Percentiles rank a stretch among this genome's conserved stretches.
Evolutionary conservation across 53 echinoderm and acorn worm species (phyloP).

Genomic region (Zoroaster sp.): DNA sequence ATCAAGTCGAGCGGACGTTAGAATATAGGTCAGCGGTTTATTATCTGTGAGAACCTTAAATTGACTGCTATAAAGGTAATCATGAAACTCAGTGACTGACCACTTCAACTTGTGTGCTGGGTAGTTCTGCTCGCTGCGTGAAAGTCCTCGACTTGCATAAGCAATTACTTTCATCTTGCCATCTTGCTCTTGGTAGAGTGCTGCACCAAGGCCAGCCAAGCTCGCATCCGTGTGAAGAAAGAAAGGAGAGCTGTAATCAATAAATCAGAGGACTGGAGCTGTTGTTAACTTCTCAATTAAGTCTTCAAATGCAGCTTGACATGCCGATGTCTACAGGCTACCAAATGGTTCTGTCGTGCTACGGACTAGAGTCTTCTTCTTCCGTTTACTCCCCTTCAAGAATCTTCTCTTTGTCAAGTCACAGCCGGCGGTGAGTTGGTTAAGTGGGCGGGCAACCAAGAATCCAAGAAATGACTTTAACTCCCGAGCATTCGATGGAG

Average conservation of each 20-base stretch:
- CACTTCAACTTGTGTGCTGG: too few relatives aligned
- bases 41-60: too few relatives aligned
- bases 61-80: too few relatives aligned
- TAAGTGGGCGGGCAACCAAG: conserved; percentile 70
- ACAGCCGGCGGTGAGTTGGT: conserved; percentile 39
- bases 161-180: conserved; percentile 66
- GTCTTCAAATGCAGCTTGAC: conserved; percentile 69
- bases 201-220: conserved; percentile 58
- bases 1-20: conserved; percentile 55
- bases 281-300: conserved; percentile 55
- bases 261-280: conserved; percentile 64
- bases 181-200: conserved; percentile 66
- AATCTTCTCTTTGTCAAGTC: conserved; percentile 18
- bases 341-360: conserved; percentile 59
- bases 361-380: not conserved
- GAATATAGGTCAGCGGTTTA: conserved; percentile 63
- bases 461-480: conserved; percentile 73
- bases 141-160: conserved; percentile 68
- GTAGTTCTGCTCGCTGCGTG: conserved; percentile 66
- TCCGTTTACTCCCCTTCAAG: not conserved
- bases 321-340: conserved; percentile 43
- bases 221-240: conserved; percentile 76
- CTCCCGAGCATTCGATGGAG: conserved; percentile 56
- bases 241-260: conserved; percentile 63
- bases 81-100: too few relatives aligned